Evolutionary conservation across 2,888 invertebrate species (phyloP), one percentile per base, ranked within the genome.

Genomic region (Pachymerium ferrugineum): DNA sequence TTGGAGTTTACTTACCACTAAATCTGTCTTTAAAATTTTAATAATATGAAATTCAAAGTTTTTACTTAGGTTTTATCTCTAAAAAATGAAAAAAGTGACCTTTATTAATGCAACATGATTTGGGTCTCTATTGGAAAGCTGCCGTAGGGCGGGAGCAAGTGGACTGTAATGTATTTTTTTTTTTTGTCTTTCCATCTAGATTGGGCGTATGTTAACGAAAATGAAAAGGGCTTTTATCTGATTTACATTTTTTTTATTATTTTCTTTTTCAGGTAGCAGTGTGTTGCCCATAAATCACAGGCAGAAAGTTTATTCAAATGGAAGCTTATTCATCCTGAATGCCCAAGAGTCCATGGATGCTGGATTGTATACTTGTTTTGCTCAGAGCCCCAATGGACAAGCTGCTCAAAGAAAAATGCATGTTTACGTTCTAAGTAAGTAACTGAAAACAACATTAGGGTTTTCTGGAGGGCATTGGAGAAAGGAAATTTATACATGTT

Each of bases 341-440:
- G 81, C 83, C 25, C 80, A 81, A 76, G 78, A 80, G 70, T 75
- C 76, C 19, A 77, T 80, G 35, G 83, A 83, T 76, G 81, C 80
- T n/a, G 83, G 83, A 3, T 75, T 77, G 47, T 83, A 83, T 77
- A 80, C 79, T n/a, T 83, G 83, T 76, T 78, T 79, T 8, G 83
- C 82, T 0, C 78, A 77, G 70, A 81, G 82, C 77, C 77, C 78
- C 16, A 79, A 79, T 31, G 80, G 79, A 4, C 79, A 80, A 54
- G 80, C 80, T 12, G 80, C 79, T 77, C 78, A 78, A 47, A 77
- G 80, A 14, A 79, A 77, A 74, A 80, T 82, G 25, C 79, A 78
- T 75, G 79, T 83, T 67, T 78, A 76, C 47, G 81, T 83, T 25
- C 79, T 82, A 68, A 82, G 83, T 83, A 76, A 77, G 81, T 76